Evolutionary conservation across 2,797 vertebrate genomes (phyloP).

Genomic region (Peromyscus eremicus): DNA sequence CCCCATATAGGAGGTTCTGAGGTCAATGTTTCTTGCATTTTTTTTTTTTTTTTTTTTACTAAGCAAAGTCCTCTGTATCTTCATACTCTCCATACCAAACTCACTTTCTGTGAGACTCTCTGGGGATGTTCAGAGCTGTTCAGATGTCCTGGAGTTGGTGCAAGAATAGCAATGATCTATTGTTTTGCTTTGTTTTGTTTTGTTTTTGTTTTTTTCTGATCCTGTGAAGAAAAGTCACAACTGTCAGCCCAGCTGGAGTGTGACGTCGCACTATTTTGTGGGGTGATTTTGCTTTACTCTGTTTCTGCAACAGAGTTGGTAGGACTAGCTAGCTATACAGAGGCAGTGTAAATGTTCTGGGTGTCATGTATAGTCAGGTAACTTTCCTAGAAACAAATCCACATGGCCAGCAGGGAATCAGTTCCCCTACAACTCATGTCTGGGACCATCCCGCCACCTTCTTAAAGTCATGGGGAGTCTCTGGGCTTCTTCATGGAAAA

Average conservation of each 20-base stretch:
- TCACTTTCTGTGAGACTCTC: background rate
- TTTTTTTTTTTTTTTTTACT: background rate
- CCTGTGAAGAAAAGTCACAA: background rate
- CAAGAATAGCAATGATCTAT: background rate
- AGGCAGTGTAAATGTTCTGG: background rate
- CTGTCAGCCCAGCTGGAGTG: background rate
- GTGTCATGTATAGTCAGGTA: background rate
- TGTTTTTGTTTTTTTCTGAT: background rate
- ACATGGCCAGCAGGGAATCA: background rate
- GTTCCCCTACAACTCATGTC: background rate
- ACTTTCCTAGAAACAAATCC: background rate
- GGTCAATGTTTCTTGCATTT: background rate
- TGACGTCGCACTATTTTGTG: fast-evolving
- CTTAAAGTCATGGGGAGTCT: background rate
- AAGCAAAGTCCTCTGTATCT: background rate
- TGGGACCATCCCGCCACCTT: background rate
- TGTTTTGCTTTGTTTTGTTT: background rate
- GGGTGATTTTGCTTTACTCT: background rate
- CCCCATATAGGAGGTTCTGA: background rate
- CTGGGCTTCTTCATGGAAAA: background rate
- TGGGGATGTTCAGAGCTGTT: background rate
- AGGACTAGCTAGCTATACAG: background rate
- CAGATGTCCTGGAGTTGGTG: background rate
- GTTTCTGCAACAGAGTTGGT: background rate
- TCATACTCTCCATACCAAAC: background rate